phyloP scores from a whole-genome alignment of 2,113 vertebrate species.

The Aegotheles bennettii region DNA sequence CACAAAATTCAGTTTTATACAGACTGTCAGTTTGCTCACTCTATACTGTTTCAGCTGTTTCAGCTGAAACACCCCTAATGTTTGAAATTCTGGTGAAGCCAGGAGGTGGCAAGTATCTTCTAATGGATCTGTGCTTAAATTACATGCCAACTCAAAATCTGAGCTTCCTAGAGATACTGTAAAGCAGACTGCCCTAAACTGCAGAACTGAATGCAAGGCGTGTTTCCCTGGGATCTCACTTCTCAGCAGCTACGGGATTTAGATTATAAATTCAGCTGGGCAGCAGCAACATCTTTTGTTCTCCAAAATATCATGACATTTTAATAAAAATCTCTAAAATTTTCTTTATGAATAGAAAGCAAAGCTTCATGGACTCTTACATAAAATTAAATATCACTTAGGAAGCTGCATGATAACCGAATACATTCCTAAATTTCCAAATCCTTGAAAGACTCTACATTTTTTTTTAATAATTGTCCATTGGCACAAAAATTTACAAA shows the following conservation, averaged over 20 bases:
- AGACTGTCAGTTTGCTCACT: neutral
- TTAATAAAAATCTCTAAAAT: neutral
- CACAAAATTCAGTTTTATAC: neutral
- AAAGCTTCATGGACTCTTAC: neutral
- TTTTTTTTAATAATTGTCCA: neutral
- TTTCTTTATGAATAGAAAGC: neutral
- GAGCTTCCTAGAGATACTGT: neutral
- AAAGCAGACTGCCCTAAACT: neutral
- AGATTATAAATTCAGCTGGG: neutral
- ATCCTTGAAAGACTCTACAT: neutral
- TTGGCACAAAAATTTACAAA: neutral
- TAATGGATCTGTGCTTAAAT: fast-evolving
- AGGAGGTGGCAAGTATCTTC: neutral
- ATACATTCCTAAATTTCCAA: neutral
- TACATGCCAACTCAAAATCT: neutral
- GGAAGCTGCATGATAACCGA: neutral
- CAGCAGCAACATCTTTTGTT: fast-evolving
- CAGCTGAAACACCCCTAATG: neutral
- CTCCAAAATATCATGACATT: neutral
- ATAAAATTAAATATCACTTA: neutral
- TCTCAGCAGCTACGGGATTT: neutral
- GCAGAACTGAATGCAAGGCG: neutral
- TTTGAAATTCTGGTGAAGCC: neutral
- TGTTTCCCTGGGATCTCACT: too few relatives aligned
- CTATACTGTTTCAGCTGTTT: neutral